Evolutionary conservation across 1,140 invertebrate species (phyloP).

Genomic region (Procambarus clarkii): DNA sequence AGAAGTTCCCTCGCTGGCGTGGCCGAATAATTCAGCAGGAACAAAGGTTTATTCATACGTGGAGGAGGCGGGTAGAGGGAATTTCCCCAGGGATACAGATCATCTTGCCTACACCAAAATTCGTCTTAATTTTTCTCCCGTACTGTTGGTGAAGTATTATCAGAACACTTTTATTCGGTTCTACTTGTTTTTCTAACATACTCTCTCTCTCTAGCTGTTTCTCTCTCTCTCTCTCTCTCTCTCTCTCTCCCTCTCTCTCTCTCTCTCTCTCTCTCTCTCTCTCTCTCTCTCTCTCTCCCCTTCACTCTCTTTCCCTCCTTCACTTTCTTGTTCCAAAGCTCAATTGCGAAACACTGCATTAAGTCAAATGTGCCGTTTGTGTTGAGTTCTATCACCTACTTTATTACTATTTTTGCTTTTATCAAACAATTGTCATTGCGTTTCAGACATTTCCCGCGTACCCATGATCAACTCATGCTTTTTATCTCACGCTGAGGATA

Average conservation of each 20-base stretch:
- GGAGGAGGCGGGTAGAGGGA: slow-evolving; percentile 22
- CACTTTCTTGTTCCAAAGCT: too few species aligned
- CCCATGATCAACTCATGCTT: too few species aligned
- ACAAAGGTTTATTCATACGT: slow-evolving; percentile 58
- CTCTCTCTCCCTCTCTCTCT: slow-evolving; percentile 44
- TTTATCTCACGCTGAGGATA: too few species aligned
- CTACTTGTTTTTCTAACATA: background rate
- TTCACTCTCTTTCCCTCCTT: background rate
- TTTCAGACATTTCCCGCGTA: too few species aligned
- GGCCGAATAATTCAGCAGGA: slow-evolving; percentile 42
- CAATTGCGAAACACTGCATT: too few species aligned
- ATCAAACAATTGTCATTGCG: too few species aligned
- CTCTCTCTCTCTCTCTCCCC: slow-evolving; percentile 32
- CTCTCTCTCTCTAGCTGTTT: slow-evolving; percentile 2
- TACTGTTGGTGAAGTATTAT: slow-evolving; percentile 30
- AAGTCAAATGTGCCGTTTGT: too few species aligned
- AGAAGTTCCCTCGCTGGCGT: background rate
- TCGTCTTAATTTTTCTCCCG: slow-evolving; percentile 57
- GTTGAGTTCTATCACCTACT: too few species aligned
- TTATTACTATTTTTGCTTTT: too few species aligned
- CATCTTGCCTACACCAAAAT: slow-evolving; percentile 56
- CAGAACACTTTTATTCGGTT: background rate
- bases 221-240: slow-evolving; percentile 34
- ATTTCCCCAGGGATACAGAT: slow-evolving; percentile 45
- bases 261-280: slow-evolving; percentile 41